Percentiles rank a stretch among this genome's conserved stretches.
Conservation (phyloP, 2,113 vertebrate genomes). For the Apus apus region DNA sequence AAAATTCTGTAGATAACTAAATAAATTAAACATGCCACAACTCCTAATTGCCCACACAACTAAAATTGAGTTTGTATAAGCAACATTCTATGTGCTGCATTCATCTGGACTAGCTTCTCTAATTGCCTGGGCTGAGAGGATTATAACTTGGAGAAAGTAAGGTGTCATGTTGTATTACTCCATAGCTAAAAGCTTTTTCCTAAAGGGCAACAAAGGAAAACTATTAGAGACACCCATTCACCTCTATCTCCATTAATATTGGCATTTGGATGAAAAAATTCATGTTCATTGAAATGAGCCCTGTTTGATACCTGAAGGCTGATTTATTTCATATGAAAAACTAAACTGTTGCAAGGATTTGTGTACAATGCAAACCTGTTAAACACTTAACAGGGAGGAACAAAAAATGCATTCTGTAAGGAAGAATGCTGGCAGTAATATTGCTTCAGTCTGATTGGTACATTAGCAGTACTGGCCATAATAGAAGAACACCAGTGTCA, state of each 20-base stretch:
- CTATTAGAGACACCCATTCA: neutral
- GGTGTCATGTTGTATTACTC: neutral
- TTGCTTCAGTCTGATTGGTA: neutral
- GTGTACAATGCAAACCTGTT: neutral
- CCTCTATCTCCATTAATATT: constrained; percentile 17
- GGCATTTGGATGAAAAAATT: neutral
- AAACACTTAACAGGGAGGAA: neutral
- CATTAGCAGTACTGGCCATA: neutral
- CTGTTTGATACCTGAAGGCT: neutral
- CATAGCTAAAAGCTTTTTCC: neutral
- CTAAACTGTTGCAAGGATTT: neutral
- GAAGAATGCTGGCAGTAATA: neutral
- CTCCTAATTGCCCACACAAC: constrained; percentile 16
- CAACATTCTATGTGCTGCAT: neutral
- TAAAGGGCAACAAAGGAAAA: neutral
- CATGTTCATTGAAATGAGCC: neutral
- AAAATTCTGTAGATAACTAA: constrained; percentile 44
- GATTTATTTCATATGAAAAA: constrained; percentile 27
- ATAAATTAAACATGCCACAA: constrained; percentile 42
- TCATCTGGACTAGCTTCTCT: neutral
- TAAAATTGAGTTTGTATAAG: constrained; percentile 1
- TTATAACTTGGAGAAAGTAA: constrained; percentile 13
- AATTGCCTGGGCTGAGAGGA: constrained; percentile 20
- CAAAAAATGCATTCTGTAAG: neutral
- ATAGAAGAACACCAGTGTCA: constrained; percentile 3